phyloP scores from a whole-genome alignment of 2,888 invertebrate genomes.

The Mythimna ferrago region DNA sequence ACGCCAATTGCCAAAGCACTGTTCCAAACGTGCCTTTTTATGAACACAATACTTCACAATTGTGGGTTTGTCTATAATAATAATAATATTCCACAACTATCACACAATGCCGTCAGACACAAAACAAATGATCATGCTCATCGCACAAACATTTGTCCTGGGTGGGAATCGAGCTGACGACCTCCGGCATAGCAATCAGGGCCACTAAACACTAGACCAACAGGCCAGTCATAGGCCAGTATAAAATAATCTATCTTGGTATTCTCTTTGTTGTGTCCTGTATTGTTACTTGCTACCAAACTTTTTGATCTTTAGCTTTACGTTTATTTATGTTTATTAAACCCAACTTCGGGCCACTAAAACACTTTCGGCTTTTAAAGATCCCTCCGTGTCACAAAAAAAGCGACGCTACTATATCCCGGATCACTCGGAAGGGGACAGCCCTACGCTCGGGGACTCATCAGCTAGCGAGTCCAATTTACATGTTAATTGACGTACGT shows the following conservation, averaged over 20 bases:
- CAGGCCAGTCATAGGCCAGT: too few relatives aligned
- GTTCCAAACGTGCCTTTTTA: background rate
- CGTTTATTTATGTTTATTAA: background rate
- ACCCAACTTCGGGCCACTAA: background rate
- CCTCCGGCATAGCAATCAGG: too few relatives aligned
- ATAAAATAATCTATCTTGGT: background rate
- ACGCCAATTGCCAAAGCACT: too few relatives aligned
- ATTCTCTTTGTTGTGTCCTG: background rate
- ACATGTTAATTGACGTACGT: conserved; percentile 83
- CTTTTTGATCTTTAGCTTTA: background rate
- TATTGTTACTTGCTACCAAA: background rate
- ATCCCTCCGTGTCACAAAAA: conserved; percentile 15
- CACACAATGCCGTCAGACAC: too few relatives aligned
- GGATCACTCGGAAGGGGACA: conserved; percentile 23
- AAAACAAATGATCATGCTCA: too few relatives aligned
- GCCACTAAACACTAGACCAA: too few relatives aligned
- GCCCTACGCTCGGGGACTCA: conserved; percentile 53
- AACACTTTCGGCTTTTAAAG: conserved; percentile 32
- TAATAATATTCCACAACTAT: too few relatives aligned
- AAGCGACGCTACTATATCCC: background rate
- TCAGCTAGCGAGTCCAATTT: conserved; percentile 77
- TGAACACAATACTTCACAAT: background rate
- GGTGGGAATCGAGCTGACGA: too few relatives aligned
- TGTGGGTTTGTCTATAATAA: background rate
- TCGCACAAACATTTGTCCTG: too few relatives aligned